Conservation (phyloP, 2,113 vertebrate genomes). For the Otolemur garnettii region DNA sequence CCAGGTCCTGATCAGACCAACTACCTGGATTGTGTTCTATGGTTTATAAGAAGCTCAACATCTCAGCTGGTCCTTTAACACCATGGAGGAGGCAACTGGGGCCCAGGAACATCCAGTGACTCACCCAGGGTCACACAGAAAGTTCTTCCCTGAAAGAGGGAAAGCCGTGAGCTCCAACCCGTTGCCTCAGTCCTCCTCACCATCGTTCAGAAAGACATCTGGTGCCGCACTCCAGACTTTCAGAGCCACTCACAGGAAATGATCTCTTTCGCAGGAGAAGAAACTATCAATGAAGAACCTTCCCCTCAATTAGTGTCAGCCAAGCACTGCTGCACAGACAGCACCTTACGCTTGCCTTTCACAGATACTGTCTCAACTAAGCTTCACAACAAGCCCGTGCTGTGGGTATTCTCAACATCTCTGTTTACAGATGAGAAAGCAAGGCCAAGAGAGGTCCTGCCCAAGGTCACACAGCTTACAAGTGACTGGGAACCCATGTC, state of each 20-base stretch:
- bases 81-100: neutral
- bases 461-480: neutral
- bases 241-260: neutral
- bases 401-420: neutral
- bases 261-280: conserved; percentile 14
- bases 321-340: neutral
- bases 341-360: conserved; percentile 50
- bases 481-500: neutral
- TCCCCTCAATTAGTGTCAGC: neutral
- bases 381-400: neutral
- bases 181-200: neutral
- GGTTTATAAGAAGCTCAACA: neutral
- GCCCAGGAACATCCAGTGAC: neutral
- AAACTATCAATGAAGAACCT: neutral
- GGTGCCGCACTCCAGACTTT: neutral
- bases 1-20: neutral
- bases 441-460: neutral
- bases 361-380: neutral
- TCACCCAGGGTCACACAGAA: conserved; percentile 52
- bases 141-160: neutral
- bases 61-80: neutral
- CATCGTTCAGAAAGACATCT: neutral
- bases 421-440: neutral
- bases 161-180: neutral
- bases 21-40: neutral